Evolutionary conservation across 2,797 vertebrate genomes (phyloP).

Genomic region (Cirrhinus molitorella): DNA sequence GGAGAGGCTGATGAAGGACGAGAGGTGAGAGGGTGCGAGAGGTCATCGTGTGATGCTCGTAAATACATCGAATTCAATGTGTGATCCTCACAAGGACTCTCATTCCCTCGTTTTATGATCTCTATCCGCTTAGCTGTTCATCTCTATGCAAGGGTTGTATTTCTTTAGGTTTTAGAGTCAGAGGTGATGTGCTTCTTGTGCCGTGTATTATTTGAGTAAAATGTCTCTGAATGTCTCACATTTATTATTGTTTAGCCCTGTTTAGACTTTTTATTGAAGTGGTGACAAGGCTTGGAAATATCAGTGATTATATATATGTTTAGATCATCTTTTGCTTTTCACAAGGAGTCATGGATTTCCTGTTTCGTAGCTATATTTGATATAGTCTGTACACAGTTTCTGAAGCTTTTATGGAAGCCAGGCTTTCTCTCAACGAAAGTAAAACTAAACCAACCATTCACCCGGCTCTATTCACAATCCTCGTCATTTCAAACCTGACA

Average conservation of each 20-base stretch:
- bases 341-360: not conserved
- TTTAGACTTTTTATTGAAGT: not conserved
- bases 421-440: too few relatives aligned
- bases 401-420: not conserved
- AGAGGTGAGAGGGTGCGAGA: constrained; percentile 71
- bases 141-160: not conserved
- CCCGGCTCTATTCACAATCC: not conserved
- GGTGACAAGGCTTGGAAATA: not conserved
- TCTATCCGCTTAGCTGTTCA: constrained; percentile 17
- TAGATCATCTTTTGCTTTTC: not conserved
- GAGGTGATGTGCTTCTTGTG: not conserved
- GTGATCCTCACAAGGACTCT: constrained; percentile 21
- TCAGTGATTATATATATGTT: not conserved
- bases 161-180: not conserved
- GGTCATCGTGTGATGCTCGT: constrained; percentile 76
- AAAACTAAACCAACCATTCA: not conserved
- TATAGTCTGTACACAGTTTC: not conserved
- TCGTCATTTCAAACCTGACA: not conserved
- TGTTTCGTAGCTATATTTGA: not conserved
- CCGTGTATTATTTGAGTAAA: not conserved
- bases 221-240: not conserved
- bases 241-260: not conserved
- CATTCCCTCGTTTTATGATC: constrained; percentile 32
- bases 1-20: constrained; percentile 10
- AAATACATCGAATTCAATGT: constrained; percentile 72